Percentiles rank a stretch among this genome's conserved stretches.
Evolutionary conservation across 2,113 vertebrate genomes (phyloP).

Genomic region (Accipiter cooperii): DNA sequence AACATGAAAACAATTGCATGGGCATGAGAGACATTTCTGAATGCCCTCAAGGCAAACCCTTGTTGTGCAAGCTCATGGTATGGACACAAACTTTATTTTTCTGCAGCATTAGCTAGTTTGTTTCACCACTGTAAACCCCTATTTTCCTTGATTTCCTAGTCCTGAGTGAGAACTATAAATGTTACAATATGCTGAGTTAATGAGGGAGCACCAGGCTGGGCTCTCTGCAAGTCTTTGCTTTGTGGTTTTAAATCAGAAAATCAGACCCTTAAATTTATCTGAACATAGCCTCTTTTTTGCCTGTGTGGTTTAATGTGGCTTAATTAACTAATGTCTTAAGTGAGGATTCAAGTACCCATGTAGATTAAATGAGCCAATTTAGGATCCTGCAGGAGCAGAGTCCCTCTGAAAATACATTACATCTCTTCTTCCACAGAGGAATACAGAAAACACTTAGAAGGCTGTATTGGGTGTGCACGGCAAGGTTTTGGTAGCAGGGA

Average conservation of each 20-base stretch:
- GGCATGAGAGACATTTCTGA: not conserved
- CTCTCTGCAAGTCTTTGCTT: conserved; percentile 33
- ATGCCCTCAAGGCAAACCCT: not conserved
- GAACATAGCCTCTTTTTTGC: conserved; percentile 65
- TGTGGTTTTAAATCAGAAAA: conserved; percentile 67
- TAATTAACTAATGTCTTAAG: conserved; percentile 75
- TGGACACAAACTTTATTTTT: not conserved
- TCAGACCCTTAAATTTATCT: conserved; percentile 68
- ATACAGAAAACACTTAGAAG: conserved; percentile 3
- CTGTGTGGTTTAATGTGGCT: conserved; percentile 66
- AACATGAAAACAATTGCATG: not conserved
- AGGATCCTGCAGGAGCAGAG: conserved; percentile 65
- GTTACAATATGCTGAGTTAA: conserved; percentile 42
- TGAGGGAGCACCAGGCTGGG: conserved; percentile 29
- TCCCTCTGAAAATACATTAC: conserved; percentile 36
- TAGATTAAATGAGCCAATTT: conserved; percentile 73
- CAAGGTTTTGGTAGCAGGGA: not conserved
- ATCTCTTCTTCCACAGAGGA: conserved; percentile 1
- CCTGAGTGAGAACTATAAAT: conserved; percentile 2
- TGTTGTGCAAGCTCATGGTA: not conserved
- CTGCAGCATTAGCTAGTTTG: not conserved
- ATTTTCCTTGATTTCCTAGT: not conserved
- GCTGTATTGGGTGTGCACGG: not conserved
- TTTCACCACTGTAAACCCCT: not conserved
- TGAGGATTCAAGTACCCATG: conserved; percentile 69